phyloP scores from a whole-genome alignment of 2,113 vertebrate genomes.

The Crypturellus undulatus region DNA sequence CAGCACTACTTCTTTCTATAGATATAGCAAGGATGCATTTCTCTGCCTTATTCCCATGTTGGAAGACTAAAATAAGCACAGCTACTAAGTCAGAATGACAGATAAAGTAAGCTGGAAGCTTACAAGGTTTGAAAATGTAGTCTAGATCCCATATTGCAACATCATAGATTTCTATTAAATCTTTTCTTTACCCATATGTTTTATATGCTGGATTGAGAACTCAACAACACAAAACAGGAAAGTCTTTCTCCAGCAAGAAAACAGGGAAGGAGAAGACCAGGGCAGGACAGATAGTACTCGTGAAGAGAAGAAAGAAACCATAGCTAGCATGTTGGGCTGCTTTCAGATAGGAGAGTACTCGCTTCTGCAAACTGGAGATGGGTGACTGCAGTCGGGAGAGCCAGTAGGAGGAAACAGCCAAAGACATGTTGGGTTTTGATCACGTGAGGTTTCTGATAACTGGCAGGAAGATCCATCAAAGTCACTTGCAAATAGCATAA shows the following conservation, averaged over 20 bases:
- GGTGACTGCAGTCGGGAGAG: background rate
- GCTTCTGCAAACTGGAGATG: background rate
- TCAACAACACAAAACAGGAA: background rate
- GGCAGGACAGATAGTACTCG: background rate
- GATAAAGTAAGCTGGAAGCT: background rate
- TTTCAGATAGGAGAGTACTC: background rate
- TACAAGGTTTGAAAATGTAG: background rate
- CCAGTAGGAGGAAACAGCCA: background rate
- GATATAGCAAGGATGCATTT: background rate
- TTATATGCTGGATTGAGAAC: background rate
- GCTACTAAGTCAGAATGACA: background rate
- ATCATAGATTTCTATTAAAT: background rate
- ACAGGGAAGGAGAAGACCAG: background rate
- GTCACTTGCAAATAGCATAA: background rate
- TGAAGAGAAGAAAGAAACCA: background rate
- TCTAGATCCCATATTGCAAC: background rate
- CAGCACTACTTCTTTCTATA: background rate
- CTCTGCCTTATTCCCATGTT: background rate
- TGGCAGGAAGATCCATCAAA: background rate
- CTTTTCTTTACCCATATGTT: background rate
- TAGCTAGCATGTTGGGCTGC: rapidly evolving
- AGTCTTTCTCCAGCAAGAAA: background rate
- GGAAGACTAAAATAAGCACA: background rate
- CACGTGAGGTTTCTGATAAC: background rate
- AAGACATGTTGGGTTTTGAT: background rate